Conservation (phyloP, 1,140 invertebrate genomes). For the Papilio aristodemus region DNA sequence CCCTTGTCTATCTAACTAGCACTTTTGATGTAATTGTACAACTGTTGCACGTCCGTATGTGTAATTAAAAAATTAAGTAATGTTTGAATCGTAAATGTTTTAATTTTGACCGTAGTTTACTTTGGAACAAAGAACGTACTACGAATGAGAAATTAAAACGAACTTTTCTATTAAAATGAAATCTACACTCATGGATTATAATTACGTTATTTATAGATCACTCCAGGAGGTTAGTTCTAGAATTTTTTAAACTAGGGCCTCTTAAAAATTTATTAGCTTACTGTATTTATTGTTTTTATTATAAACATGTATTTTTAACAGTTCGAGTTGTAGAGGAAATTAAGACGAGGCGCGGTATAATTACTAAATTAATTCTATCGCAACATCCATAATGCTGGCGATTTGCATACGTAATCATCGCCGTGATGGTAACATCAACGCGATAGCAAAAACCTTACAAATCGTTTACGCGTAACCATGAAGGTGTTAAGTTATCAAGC, state of each 20-base stretch:
- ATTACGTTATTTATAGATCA: no score
- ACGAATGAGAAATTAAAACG: no score
- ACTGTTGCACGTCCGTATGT: background rate
- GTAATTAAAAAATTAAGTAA: background rate
- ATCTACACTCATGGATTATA: no score
- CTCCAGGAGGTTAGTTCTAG: no score
- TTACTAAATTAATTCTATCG: constrained; percentile 2
- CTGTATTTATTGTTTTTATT: no score
- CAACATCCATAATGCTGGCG: background rate
- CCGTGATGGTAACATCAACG: background rate
- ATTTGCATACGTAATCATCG: background rate
- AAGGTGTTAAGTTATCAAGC: background rate
- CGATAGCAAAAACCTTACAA: background rate
- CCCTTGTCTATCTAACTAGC: background rate
- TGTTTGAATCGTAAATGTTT: no score
- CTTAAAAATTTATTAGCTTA: no score
- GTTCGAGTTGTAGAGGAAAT: background rate
- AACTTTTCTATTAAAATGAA: no score
- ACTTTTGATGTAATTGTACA: background rate
- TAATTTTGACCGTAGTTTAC: no score
- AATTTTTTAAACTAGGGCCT: no score
- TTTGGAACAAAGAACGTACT: no score
- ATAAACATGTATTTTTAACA: no score
- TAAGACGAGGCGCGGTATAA: background rate
- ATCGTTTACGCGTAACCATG: background rate